Percentiles rank a stretch among this genome's conserved stretches.
Conservation (phyloP, 2,797 vertebrate genomes). For the Rhynchotus rufescens region DNA sequence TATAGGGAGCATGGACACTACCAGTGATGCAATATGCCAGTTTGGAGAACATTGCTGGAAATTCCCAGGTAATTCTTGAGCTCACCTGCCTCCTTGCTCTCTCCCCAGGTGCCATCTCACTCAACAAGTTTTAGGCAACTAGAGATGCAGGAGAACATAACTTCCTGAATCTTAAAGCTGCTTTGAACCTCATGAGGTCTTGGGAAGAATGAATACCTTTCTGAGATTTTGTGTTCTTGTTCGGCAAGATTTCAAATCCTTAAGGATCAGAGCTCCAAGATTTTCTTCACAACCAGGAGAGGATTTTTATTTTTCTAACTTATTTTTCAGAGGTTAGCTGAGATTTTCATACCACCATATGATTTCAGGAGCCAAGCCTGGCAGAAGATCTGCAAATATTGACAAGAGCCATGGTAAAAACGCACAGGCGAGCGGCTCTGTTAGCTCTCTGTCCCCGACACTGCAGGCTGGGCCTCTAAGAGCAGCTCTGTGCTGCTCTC, state of each 20-base stretch:
- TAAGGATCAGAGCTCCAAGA: background rate
- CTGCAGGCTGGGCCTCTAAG: background rate
- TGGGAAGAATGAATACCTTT: background rate
- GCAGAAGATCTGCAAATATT: background rate
- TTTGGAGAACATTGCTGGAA: background rate
- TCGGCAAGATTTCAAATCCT: background rate
- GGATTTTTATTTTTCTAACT: background rate
- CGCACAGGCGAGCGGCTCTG: background rate
- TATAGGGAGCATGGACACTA: background rate
- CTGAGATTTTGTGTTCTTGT: background rate
- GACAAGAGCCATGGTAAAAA: background rate
- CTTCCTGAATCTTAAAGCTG: background rate
- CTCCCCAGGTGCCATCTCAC: background rate
- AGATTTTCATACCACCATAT: background rate
- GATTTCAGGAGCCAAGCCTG: background rate
- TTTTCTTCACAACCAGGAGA: background rate
- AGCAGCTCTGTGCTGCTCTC: background rate
- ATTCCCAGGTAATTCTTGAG: constrained; percentile 39
- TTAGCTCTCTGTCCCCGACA: background rate
- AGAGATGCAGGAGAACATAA: background rate
- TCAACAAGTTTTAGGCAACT: background rate
- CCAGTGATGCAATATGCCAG: constrained; percentile 25
- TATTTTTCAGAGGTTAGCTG: background rate
- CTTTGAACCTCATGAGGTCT: background rate
- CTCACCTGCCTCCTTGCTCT: background rate